Conservation (phyloP, 2,113 vertebrate genomes). For the Morphnarchus princeps region DNA sequence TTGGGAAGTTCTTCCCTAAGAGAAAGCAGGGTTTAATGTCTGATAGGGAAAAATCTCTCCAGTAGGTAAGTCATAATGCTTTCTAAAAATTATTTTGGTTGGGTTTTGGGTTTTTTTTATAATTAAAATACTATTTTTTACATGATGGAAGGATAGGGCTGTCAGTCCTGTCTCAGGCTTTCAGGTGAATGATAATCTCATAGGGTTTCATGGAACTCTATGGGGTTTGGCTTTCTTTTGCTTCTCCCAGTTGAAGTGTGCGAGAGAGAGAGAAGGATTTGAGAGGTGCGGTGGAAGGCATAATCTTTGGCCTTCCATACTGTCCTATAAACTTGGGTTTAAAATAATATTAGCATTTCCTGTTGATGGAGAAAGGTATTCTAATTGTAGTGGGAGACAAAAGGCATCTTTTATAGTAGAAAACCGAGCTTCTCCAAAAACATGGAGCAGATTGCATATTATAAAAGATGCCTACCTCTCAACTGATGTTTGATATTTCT, state of each 20-base stretch:
- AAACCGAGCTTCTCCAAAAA: not conserved
- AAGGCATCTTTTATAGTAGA: not conserved
- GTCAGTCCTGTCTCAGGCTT: not conserved
- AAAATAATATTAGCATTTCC: not conserved
- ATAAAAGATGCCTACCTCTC: not conserved
- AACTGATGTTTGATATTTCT: not conserved
- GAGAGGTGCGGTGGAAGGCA: not conserved
- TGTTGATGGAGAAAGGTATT: not conserved
- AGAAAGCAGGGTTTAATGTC: not conserved
- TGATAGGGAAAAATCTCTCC: not conserved
- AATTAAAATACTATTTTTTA: not conserved
- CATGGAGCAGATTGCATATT: not conserved
- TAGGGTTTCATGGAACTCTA: not conserved
- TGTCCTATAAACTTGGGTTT: not conserved
- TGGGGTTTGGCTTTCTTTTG: not conserved
- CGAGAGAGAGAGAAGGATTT: not conserved
- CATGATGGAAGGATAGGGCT: not conserved
- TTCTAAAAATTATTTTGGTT: not conserved
- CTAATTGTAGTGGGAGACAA: not conserved
- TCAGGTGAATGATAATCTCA: not conserved
- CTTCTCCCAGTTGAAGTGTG: not conserved
- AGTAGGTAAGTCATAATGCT: not conserved
- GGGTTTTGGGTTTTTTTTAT: not conserved
- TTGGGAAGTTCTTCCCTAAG: not conserved
- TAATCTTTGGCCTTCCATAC: not conserved